Evolutionary conservation across 2,888 invertebrate species (phyloP), one percentile per base, ranked within the genome.

Genomic region (Hanleya hanleyi): DNA sequence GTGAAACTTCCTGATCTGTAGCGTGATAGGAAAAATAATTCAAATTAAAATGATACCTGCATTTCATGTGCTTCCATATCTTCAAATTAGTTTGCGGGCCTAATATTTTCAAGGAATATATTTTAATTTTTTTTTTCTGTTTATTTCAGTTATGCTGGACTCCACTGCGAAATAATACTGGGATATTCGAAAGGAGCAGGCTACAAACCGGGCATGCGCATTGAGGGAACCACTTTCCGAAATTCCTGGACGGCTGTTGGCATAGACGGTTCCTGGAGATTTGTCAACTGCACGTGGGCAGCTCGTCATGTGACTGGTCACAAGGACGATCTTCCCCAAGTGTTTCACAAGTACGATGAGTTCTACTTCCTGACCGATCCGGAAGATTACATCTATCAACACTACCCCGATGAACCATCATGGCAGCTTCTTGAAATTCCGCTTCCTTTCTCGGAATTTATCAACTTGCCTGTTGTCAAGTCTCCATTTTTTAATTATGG

Each of bases 191-290:
- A 99, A 90, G 98, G 98, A n/a, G 99, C 98, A 0, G 99, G 99
- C 69, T 99, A 99, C 91, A 97, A 98, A 89, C 99, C 99, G 0
- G 98, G 98, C 0, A 89, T 91, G 85, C 84, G 86, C 18, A 90
- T 92, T 75, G 90, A 90, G 62, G 91, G 91, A 62, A 84, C 83
- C 64, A 51, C 83, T 15, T 99, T 99, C 93, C 92, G 98, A 33
- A 99, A 99, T 92, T 99, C 98, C 0, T 99, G 99, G 99, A 99
- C 99, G 90, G 98, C 99, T 0, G 99, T 99, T 5, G 98, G 95
- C 91, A 97, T 99, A 29, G 98, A 98, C 0, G 98, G 98, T 0
- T 97, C 97, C 0, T 99, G 99, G 99, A 93, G 99, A 71, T 98
- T 99, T 91, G 97, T 99, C 18, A 99, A 99, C 92, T 98, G 98